A percentile compares a stretch with the other conserved stretches of the same genome.
Conservation (phyloP, 2,113 vertebrate species). For the Oenanthe oenanthe region DNA sequence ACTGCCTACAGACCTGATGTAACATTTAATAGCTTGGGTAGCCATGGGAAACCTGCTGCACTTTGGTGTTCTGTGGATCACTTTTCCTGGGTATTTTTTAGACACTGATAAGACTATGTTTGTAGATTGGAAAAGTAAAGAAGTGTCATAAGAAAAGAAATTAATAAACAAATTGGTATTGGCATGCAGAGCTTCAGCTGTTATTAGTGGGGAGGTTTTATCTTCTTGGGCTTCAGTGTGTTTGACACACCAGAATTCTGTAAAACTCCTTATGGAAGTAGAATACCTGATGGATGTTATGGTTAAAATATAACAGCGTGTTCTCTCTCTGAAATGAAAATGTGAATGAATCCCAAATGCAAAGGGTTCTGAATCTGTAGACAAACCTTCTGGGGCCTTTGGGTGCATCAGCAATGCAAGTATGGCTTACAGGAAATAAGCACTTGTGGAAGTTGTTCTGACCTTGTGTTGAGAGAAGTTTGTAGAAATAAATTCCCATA, state of each 20-base stretch:
- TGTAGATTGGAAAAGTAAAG: not conserved
- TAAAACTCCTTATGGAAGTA: not conserved
- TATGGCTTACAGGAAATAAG: not conserved
- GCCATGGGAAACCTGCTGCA: not conserved
- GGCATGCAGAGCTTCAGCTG: not conserved
- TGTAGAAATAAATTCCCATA: not conserved
- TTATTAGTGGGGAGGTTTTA: not conserved
- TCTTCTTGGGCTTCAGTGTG: not conserved
- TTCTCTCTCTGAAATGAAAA: not conserved
- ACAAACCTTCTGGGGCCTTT: not conserved
- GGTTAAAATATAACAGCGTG: not conserved
- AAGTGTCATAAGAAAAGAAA: not conserved
- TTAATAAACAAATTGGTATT: not conserved
- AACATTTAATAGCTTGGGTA: slow-evolving; percentile 15
- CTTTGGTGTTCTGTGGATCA: slow-evolving; percentile 3
- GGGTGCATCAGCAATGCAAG: not conserved
- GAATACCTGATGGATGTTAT: not conserved
- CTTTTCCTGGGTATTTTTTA: not conserved
- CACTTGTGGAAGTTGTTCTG: not conserved
- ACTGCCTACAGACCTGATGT: slow-evolving; percentile 5
- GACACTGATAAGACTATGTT: not conserved
- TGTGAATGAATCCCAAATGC: not conserved
- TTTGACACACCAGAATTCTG: not conserved
- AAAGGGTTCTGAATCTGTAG: not conserved
- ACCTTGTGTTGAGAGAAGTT: not conserved